Percentiles rank a stretch among this genome's conserved stretches.
Conservation (phyloP, 1,140 invertebrate species). For the Tetramorium simillimum region DNA sequence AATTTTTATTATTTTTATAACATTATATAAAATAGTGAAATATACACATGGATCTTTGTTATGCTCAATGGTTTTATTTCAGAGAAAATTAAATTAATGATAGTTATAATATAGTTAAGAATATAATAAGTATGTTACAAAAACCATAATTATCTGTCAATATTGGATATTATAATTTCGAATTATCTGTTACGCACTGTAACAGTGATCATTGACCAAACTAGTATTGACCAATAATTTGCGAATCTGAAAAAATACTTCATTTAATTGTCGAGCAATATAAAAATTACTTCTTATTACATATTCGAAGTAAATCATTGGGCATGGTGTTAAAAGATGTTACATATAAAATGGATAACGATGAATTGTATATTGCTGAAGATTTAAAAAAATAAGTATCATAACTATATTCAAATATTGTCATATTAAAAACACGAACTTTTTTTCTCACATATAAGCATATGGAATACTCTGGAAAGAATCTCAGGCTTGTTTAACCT, state of each 20-base stretch:
- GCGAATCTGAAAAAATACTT: neutral
- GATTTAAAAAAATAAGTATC: neutral
- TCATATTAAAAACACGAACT: neutral
- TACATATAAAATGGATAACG: neutral
- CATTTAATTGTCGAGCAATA: neutral
- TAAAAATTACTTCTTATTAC: neutral
- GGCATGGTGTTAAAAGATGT: neutral
- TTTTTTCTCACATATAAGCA: constrained; percentile 3
- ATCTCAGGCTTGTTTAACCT: neutral
- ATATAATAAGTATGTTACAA: neutral
- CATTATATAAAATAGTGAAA: neutral
- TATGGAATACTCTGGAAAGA: neutral
- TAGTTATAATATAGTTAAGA: neutral
- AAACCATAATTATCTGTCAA: neutral
- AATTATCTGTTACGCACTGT: neutral
- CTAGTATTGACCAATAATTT: neutral
- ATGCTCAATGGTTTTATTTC: neutral
- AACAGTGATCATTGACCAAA: no score
- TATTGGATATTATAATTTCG: neutral
- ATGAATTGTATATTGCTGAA: neutral
- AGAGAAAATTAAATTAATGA: neutral
- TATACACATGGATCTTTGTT: neutral
- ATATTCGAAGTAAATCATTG: neutral
- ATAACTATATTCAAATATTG: neutral
- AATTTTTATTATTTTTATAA: constrained; percentile 1